Evolutionary conservation across 2,888 invertebrate genomes (phyloP).

Genomic region (Hirtodrosophila confusa): DNA sequence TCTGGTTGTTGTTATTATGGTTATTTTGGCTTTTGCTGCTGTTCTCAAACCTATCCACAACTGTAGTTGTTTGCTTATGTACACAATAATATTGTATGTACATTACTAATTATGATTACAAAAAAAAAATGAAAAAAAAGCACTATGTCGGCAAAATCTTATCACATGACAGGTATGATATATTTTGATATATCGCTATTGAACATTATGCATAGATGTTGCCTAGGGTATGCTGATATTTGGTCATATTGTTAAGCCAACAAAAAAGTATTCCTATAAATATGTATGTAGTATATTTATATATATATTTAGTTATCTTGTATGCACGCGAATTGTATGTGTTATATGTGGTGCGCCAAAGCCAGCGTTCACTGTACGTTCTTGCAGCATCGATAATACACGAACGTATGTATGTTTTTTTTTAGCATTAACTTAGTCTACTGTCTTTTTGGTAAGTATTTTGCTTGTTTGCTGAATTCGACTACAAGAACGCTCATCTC

Average conservation of each 20-base stretch:
- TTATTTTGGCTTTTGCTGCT: slow-evolving; percentile 51
- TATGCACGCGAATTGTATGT: slow-evolving; percentile 9
- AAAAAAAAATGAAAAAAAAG: slow-evolving; percentile 24
- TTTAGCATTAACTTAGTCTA: slow-evolving; percentile 61
- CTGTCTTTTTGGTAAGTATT: slow-evolving; percentile 80
- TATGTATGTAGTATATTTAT: slow-evolving; percentile 4
- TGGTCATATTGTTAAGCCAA: slow-evolving; percentile 25
- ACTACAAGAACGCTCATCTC: slow-evolving; percentile 39
- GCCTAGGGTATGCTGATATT: slow-evolving; percentile 42
- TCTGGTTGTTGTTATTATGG: slow-evolving; percentile 22
- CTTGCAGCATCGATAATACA: not conserved
- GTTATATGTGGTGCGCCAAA: slow-evolving; percentile 8
- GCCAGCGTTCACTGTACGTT: slow-evolving; percentile 28
- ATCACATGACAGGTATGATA: slow-evolving; percentile 54
- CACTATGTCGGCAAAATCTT: slow-evolving; percentile 49
- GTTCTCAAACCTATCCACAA: slow-evolving; percentile 25
- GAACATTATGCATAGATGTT: slow-evolving; percentile 46
- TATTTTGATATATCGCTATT: slow-evolving; percentile 38
- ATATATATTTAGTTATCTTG: slow-evolving; percentile 16
- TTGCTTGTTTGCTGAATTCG: slow-evolving; percentile 49
- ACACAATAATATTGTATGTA: slow-evolving; percentile 24
- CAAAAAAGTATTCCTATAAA: slow-evolving; percentile 15
- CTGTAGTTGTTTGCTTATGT: slow-evolving; percentile 14
- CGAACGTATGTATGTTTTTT: not conserved
- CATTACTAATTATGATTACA: slow-evolving; percentile 18